Percentiles rank a stretch among this genome's conserved stretches.
phyloP scores from a whole-genome alignment of 2,888 invertebrate species.

The Drosophila nigritarsus region DNA sequence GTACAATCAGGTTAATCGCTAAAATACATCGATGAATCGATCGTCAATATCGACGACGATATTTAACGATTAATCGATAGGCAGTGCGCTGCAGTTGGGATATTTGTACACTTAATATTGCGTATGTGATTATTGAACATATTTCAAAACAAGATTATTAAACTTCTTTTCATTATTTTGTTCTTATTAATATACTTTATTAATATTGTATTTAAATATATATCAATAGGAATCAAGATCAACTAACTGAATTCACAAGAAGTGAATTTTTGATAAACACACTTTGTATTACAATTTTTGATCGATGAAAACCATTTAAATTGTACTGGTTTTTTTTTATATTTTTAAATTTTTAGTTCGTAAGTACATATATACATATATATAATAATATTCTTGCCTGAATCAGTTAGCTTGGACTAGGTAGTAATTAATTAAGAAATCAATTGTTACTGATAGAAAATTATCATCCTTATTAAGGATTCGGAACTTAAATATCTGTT shows the following conservation, averaged over 20 bases:
- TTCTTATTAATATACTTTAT: not conserved
- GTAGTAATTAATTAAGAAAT: not conserved
- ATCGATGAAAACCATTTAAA: not conserved
- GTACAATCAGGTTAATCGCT: not conserved
- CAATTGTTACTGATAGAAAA: not conserved
- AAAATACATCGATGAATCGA: slow-evolving; percentile 22
- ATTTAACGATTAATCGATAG: slow-evolving; percentile 2
- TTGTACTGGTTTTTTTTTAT: not conserved
- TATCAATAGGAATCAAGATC: not conserved
- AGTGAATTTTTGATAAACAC: not conserved
- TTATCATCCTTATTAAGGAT: not conserved
- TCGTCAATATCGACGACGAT: slow-evolving; percentile 8
- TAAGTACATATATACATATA: not conserved
- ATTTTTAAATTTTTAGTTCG: not conserved
- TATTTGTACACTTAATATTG: not conserved
- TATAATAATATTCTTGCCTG: too few relatives aligned
- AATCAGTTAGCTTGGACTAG: too few relatives aligned
- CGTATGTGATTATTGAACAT: not conserved
- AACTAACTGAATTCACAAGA: not conserved
- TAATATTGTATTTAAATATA: not conserved
- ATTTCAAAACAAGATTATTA: not conserved
- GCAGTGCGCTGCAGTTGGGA: not conserved
- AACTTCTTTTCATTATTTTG: not conserved
- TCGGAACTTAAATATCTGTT: not conserved
- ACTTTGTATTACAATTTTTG: not conserved